These are phyloP conservation scores for Acanthopleura granulata DNA, from an alignment of 2,888 invertebrate genomes.

Conservation along the genomic window DNA sequence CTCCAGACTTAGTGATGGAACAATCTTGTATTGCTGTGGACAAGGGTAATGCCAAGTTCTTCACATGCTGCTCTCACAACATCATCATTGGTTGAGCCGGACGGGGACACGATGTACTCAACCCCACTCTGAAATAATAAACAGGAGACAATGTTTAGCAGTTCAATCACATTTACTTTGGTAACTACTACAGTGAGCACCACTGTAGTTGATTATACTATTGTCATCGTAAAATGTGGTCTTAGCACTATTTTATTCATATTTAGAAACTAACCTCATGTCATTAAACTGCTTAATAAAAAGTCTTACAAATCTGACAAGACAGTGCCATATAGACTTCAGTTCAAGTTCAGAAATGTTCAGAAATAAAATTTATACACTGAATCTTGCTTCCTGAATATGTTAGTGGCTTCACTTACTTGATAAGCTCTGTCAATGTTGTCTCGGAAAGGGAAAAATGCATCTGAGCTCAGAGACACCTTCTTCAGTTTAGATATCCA, in stretches of 20 bases:
- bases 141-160: neutral
- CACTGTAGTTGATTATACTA: no score
- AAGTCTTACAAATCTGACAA: no score
- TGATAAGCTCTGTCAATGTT: slow-evolving; percentile 93
- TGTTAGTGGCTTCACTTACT: slow-evolving; percentile 73
- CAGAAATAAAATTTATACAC: no score
- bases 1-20: slow-evolving; percentile 85
- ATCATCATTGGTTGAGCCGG: slow-evolving; percentile 94
- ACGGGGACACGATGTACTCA: slow-evolving; percentile 90
- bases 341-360: no score
- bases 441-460: slow-evolving; percentile 98
- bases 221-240: no score
- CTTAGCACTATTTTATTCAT: no score
- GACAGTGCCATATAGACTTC: no score
- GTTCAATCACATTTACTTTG: no score
- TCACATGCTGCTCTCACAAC: slow-evolving; percentile 92
- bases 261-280: no score
- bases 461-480: slow-evolving; percentile 92
- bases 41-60: slow-evolving; percentile 87
- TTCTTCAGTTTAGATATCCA: slow-evolving; percentile 75
- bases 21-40: slow-evolving; percentile 89
- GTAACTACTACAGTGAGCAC: neutral
- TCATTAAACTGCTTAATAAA: no score
- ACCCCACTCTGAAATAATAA: slow-evolving; percentile 86
- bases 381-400: no score